Conservation (phyloP, 2,113 vertebrate species). For the Taurulus bubalis region DNA sequence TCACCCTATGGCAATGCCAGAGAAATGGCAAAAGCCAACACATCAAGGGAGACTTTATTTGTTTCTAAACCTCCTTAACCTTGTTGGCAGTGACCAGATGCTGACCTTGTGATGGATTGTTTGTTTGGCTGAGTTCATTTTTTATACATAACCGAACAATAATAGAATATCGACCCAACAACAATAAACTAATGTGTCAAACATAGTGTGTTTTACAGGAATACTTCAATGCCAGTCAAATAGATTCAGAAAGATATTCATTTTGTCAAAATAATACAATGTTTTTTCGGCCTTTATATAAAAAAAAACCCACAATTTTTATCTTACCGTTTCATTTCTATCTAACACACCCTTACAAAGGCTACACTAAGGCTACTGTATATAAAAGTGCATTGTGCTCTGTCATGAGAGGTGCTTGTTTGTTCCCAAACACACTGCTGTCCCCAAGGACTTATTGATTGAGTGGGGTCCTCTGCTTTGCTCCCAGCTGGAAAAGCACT, state of each 20-base stretch:
- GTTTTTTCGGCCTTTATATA: not conserved
- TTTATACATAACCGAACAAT: conserved; percentile 52
- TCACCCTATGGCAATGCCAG: conserved; percentile 57
- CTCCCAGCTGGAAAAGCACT: conserved; percentile 15
- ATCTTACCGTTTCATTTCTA: not conserved
- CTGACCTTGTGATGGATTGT: conserved; percentile 35
- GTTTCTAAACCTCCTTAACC: conserved; percentile 38
- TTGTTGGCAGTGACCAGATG: conserved; percentile 40
- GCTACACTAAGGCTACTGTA: not conserved
- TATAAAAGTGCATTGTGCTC: conserved; percentile 28
- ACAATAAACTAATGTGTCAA: conserved; percentile 27
- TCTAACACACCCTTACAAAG: not conserved
- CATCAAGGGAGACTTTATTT: conserved; percentile 52
- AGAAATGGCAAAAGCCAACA: conserved; percentile 51
- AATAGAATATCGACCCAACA: conserved; percentile 45
- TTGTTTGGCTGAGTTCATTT: conserved; percentile 34
- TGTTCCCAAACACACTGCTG: conserved; percentile 37
- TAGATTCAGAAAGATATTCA: not conserved
- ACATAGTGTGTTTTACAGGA: not conserved
- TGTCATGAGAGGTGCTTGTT: conserved; percentile 35
- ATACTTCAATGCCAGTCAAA: conserved; percentile 9
- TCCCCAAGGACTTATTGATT: conserved; percentile 61
- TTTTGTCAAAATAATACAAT: not conserved
- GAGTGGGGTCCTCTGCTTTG: conserved; percentile 20
- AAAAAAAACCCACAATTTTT: not conserved